Base-by-base conservation (phyloP, 2,888 invertebrate genomes). In the Tolmerus cingulatus region DNA sequence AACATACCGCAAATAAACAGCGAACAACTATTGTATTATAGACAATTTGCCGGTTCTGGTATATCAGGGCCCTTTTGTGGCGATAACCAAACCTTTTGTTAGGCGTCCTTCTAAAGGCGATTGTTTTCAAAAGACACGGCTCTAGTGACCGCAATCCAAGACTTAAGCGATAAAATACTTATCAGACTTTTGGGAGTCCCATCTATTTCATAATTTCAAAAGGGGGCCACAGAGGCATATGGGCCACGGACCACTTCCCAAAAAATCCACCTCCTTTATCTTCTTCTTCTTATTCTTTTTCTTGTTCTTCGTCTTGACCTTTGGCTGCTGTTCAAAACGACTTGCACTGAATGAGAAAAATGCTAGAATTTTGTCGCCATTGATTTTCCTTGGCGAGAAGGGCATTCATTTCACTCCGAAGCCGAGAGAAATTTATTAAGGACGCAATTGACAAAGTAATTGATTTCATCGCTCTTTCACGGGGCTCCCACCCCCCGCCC, bases 291-390 rank as follows among this genome's bases (percentile, higher is more conserved):
- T 40, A n/a, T 19, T 55, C 19, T 55, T 55, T 1, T 55, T 19
- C 2, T 19, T 78, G 43, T 30, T 57, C 40, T 78, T 78, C 43
- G 23, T 78, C 78, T 78, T 78, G 78, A 78, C 78, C 78, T 78
- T 78, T 78, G 78, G 78, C 78, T 78, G 37, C 16, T 40, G 78
- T 43, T 78, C 78, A 78, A 78, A 43, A 78, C 40, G 77, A 77
- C 37, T 78, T 78, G 43, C 78, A 78, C 8, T 78, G 40, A 78
- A 78, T n/a, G 43, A n/a, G 9, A 78, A 66, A 78, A 78, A 37
- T 43, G 23, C 66, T 78, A 78, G 78, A 40, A 78, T 78, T 78
- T 27, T 78, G 78, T 78, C 78, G 78, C 78, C 78, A 78, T 78
- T 78, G 78, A 78, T 78, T 78, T 78, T 76, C 37, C 14, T 43